phyloP scores from a whole-genome alignment of 2,888 invertebrate genomes.

The Rhagonycha fulva region DNA sequence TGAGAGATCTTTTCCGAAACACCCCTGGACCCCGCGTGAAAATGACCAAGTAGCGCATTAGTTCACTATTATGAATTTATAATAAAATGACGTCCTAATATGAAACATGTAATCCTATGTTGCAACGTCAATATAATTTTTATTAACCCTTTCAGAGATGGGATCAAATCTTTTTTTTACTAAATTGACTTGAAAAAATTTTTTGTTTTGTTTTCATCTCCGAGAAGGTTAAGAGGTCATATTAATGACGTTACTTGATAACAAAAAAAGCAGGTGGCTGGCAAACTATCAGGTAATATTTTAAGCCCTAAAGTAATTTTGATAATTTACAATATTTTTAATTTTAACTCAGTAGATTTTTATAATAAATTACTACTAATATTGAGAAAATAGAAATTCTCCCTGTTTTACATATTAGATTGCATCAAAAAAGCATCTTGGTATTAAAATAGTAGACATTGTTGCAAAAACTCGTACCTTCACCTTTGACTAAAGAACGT shows the following conservation, averaged over 20 bases:
- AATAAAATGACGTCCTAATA: constrained; percentile 20
- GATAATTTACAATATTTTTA: not conserved
- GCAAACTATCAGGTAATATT: constrained; percentile 45
- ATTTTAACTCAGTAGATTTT: too few species aligned
- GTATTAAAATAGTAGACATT: not conserved
- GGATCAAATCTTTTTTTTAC: not conserved
- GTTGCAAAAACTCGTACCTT: not conserved
- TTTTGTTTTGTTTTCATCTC: not conserved
- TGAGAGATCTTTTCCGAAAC: constrained; percentile 96
- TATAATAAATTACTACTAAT: too few species aligned
- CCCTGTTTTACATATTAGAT: too few species aligned
- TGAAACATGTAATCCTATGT: constrained; percentile 7
- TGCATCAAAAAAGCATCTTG: not conserved
- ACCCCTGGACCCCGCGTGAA: constrained; percentile 76
- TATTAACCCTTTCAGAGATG: not conserved
- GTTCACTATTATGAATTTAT: constrained; percentile 37
- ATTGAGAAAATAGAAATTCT: too few species aligned
- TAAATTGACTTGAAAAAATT: not conserved
- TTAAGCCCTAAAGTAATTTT: not conserved
- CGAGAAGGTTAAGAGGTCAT: not conserved
- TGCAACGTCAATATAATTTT: constrained; percentile 35
- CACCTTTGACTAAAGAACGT: not conserved
- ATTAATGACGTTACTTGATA: constrained; percentile 19
- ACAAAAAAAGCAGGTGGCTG: constrained; percentile 53
- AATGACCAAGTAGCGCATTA: constrained; percentile 57